A percentile compares a stretch with the other conserved stretches of the same genome.
phyloP scores from a whole-genome alignment of 2,797 vertebrate genomes.

The Pseudochromis fuscus region DNA sequence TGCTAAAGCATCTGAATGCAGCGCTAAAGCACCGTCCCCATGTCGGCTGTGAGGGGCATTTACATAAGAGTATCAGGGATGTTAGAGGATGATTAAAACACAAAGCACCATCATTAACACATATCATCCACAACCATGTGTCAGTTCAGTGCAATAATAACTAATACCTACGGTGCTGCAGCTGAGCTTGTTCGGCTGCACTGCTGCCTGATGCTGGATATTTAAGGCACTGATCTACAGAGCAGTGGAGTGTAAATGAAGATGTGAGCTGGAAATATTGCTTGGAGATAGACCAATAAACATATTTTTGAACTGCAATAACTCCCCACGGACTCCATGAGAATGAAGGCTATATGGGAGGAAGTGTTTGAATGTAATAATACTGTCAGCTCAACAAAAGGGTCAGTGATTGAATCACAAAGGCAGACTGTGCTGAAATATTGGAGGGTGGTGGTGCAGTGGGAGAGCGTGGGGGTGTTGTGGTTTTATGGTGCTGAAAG shows the following conservation, averaged over 20 bases:
- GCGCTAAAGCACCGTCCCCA: no score
- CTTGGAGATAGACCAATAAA: not conserved
- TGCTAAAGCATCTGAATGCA: no score
- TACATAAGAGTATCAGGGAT: no score
- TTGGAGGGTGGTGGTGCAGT: not conserved
- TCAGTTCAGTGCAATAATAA: no score
- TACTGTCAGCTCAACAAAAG: conserved; percentile 1
- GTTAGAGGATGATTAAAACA: no score
- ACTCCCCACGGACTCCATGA: not conserved
- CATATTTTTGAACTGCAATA: not conserved
- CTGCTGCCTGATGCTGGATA: no score
- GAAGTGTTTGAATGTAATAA: not conserved
- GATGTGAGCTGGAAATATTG: not conserved
- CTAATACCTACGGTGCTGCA: no score
- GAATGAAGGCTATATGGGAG: not conserved
- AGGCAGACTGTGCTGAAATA: not conserved
- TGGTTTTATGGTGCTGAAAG: not conserved
- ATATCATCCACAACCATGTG: no score
- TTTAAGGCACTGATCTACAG: not conserved
- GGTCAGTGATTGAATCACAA: conserved; percentile 4
- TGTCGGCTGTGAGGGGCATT: no score
- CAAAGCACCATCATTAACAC: no score
- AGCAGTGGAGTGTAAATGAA: conserved; percentile 2
- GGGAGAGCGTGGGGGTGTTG: not conserved
- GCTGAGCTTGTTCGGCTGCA: no score